Percentiles rank a stretch among this genome's conserved stretches.
Evolutionary conservation across 2,113 vertebrate genomes (phyloP).

Genomic region (Nematolebias whitei): DNA sequence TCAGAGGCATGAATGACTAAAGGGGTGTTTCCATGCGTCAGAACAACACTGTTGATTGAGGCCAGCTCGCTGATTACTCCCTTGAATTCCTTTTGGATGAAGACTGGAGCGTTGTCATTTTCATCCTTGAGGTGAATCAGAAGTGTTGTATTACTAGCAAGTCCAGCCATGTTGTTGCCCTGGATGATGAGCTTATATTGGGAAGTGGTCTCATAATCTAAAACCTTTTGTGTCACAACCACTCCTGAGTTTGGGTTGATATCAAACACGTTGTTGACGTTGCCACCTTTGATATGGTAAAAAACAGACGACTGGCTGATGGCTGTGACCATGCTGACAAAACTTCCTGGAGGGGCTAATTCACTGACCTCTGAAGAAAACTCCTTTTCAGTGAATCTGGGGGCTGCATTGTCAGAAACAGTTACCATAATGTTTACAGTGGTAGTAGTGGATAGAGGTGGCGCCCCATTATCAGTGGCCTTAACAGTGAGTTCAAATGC

Average conservation of each 20-base stretch:
- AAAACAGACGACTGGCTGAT: constrained; percentile 92
- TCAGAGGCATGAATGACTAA: constrained; percentile 92
- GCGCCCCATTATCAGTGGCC: constrained; percentile 87
- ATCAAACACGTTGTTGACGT: constrained; percentile 84
- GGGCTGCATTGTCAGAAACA: constrained; percentile 91
- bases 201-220: constrained; percentile 90
- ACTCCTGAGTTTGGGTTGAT: constrained; percentile 95
- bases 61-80: constrained; percentile 92
- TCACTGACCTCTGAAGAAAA: constrained; percentile 92
- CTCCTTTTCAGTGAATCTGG: constrained; percentile 88
- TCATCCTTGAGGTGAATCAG: constrained; percentile 90
- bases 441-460: constrained; percentile 85
- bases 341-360: constrained; percentile 82
- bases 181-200: constrained; percentile 87
- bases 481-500: constrained; percentile 89
- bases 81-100: constrained; percentile 85
- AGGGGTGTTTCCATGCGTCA: constrained; percentile 87
- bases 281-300: constrained; percentile 94
- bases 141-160: constrained; percentile 86
- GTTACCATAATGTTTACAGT: constrained; percentile 88
- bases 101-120: constrained; percentile 92
- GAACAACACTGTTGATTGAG: constrained; percentile 87
- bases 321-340: constrained; percentile 87
- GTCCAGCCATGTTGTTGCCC: constrained; percentile 95
- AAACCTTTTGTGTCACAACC: constrained; percentile 84